Evolutionary conservation across 2,113 vertebrate genomes (phyloP), one percentile per base, ranked within the genome.

Genomic region (Cyprichromis sp.): DNA sequence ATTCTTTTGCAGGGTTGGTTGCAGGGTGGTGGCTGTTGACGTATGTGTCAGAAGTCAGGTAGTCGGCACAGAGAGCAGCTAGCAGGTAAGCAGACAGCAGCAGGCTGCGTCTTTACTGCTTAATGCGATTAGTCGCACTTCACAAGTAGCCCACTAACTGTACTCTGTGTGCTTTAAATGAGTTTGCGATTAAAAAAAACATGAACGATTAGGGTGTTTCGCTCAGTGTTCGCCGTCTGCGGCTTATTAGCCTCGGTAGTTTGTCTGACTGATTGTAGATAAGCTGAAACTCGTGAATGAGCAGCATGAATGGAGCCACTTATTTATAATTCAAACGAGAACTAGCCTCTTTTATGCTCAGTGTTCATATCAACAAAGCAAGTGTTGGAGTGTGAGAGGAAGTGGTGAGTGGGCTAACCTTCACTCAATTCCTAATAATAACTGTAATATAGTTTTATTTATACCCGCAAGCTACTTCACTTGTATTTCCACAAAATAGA

Each of bases 31-130:
- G 86, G 76, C 54, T 85, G 83, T 91, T 94, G 93, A 91, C 11
- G 88, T 79, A 4, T 31, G 82, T 47, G 86, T 95, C 95, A 95
- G 82, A 89, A 96, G 91, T 96, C 93, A 95, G 16, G 5, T 26
- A 4, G 2, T 2, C 53, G 7, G 13, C 8, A 3, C 59, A 8
- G 59, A 45, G 53, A 54, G 54, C 78, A 61, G 68, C 71, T 83
- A 87, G 24, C 89, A 68, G 91, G 89, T 93, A 79, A 87, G 40
- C 19, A 11, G 4, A 2, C 2, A 3, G 34, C 17, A 0, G 17
- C 24, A 2, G 4, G 52, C 21, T n/a, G 34, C 9, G 52, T 81
- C 12, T 29, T 29, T 12, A 9, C 76, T 2, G 21, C 3, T 14
- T 89, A 90, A 91, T 82, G 73, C 82, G 57, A 87, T 92, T 89